Evolutionary conservation across 2,888 invertebrate species (phyloP), one percentile per base, ranked within the genome.

Genomic region (Baccha elongata): DNA sequence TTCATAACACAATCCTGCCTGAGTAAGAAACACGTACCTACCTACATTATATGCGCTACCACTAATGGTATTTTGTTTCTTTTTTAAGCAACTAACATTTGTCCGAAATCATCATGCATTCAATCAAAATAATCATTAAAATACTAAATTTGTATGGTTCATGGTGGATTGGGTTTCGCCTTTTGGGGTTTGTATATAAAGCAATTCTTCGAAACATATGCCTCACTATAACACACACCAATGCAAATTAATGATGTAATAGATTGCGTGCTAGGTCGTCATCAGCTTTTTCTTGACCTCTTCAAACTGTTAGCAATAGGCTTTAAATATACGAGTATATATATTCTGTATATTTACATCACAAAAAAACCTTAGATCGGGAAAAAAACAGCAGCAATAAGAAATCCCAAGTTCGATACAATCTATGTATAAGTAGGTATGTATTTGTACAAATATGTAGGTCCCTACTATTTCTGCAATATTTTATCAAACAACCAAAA

Each of bases 171-270:
- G 53, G 37, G 29, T 8, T 8, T 32, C 8, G 6, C 8, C 3
- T 32, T n/a, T n/a, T n/a, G 3, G 13, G 15, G 11, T 42, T 17
- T 42, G 62, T 37, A 17, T 15, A 48, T 35, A 11, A 48, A 42
- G 58, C 50, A 35, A 64, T 44, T 60, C 48, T 55, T 46, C 15
- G n/a, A 17, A 62, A 35, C 48, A 46, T 29, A 48, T 19, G 8
- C 32, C 52, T 48, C 8, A 55, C 67, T 19, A 17, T 8, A 40
- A 48, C 1, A 23, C 10, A n/a, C 26, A 2, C 32, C 64, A 46
- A 64, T 58, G 62, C 42, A 79, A 69, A 65, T 65, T 73, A 79
- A 65, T 84, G 84, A 84, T 79, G 84, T 79, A 79, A 84, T 84
- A 48, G 69, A 74, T 84, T 69, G 84, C 84, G 84, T 84, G 84